These are phyloP conservation scores for Drosophila subobscura DNA, from an alignment of 1,140 invertebrate species.

Conservation along the genomic window DNA sequence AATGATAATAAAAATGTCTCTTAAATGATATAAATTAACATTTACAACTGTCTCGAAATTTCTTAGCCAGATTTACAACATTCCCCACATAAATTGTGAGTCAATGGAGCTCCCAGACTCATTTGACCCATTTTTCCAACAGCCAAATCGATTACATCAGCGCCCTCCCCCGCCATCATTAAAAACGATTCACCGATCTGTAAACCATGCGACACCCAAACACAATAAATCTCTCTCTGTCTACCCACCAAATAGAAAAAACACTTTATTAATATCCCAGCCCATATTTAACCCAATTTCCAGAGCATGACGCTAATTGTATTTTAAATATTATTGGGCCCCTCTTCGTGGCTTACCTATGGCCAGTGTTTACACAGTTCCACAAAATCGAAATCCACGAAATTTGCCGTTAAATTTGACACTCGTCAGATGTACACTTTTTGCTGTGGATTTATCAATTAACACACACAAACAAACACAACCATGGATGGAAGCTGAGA, in stretches of 20 bases:
- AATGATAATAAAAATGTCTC: too few species aligned
- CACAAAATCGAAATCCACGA: constrained; percentile 52
- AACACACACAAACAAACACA: constrained; percentile 47
- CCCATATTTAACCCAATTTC: constrained; percentile 71
- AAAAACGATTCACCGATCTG: constrained; percentile 40
- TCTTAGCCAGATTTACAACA: too few species aligned
- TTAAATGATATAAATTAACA: too few species aligned
- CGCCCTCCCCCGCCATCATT: constrained; percentile 3
- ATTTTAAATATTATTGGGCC: constrained; percentile 57
- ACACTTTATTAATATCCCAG: constrained; percentile 59
- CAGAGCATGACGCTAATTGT: constrained; percentile 77
- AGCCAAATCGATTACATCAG: constrained; percentile 24
- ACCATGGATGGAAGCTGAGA: constrained; percentile 18
- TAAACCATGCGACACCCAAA: constrained; percentile 30
- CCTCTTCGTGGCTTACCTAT: constrained; percentile 54
- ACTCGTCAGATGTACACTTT: constrained; percentile 46
- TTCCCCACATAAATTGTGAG: too few species aligned
- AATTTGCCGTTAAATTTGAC: constrained; percentile 65
- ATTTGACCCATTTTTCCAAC: too few species aligned
- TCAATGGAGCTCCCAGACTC: constrained; percentile 10
- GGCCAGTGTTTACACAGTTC: constrained; percentile 5
- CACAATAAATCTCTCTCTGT: constrained; percentile 20
- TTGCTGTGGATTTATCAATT: constrained; percentile 60
- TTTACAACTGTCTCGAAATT: too few species aligned
- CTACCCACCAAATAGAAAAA: constrained; percentile 26